Conservation (phyloP, 2,797 vertebrate genomes). For the Siniperca obscura region DNA sequence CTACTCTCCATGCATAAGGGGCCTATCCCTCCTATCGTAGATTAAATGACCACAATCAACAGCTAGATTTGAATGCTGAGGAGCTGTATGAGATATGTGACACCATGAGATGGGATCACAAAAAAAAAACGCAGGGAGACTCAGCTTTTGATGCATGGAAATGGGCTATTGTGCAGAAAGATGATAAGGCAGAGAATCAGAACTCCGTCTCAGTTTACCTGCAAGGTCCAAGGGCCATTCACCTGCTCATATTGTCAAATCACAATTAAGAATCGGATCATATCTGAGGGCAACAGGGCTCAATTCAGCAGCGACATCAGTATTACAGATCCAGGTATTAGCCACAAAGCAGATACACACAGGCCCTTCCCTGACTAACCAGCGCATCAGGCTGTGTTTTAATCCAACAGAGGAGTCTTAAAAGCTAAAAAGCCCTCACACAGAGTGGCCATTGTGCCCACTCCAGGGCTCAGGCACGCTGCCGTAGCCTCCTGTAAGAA, state of each 20-base stretch:
- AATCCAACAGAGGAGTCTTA: slow-evolving; percentile 76
- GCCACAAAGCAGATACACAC: slow-evolving; percentile 36
- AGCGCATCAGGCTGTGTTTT: slow-evolving; percentile 59
- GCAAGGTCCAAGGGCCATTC: slow-evolving; percentile 21
- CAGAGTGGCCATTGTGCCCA: slow-evolving; percentile 86
- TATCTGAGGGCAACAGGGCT: slow-evolving; percentile 7
- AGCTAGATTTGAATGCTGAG: slow-evolving; percentile 25
- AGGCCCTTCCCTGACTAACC: slow-evolving; percentile 17
- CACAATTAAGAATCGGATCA: slow-evolving; percentile 33
- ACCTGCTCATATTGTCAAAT: slow-evolving; percentile 24
- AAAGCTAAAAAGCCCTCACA: slow-evolving; percentile 77
- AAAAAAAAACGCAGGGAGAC: slow-evolving; percentile 8
- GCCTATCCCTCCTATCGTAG: slow-evolving; percentile 29
- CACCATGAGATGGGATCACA: slow-evolving; percentile 46
- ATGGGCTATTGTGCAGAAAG: slow-evolving; percentile 44
- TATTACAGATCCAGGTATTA: slow-evolving; percentile 24
- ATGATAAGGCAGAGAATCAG: slow-evolving; percentile 41
- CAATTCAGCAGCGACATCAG: background rate
- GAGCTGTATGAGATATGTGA: slow-evolving; percentile 56
- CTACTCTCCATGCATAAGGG: slow-evolving; percentile 16
- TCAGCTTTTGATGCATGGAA: slow-evolving; percentile 44
- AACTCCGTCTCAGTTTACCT: slow-evolving; percentile 49
- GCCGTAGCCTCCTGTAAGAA: slow-evolving; percentile 80
- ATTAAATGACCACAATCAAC: slow-evolving; percentile 50
- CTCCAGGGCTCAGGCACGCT: slow-evolving; percentile 47